A percentile compares a stretch with the other conserved stretches of the same genome.
Conservation (phyloP, 2,797 vertebrate species). For the Columba guinea region DNA sequence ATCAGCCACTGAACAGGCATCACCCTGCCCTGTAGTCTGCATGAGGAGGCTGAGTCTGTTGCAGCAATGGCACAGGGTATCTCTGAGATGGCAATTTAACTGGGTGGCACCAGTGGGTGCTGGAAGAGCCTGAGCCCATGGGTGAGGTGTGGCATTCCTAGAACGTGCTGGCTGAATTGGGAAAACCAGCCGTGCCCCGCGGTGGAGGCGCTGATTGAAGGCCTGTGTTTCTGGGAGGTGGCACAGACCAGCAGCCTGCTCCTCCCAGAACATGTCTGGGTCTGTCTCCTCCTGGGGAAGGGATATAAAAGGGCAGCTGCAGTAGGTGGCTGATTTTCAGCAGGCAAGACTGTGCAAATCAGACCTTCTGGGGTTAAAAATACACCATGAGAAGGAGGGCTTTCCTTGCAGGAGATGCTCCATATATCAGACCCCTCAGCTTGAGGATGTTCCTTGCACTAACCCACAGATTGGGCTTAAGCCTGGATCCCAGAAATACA, state of each 20-base stretch:
- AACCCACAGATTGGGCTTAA: background rate
- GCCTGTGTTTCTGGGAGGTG: conserved; percentile 1
- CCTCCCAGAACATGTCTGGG: conserved; percentile 57
- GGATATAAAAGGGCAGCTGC: conserved; percentile 26
- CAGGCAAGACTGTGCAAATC: background rate
- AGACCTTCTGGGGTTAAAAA: background rate
- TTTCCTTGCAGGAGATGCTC: background rate
- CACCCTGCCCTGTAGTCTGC: background rate
- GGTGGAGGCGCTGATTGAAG: background rate
- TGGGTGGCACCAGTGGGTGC: conserved; percentile 2
- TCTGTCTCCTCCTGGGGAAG: conserved; percentile 19
- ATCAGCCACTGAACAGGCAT: background rate
- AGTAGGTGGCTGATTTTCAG: background rate
- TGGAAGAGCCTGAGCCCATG: conserved; percentile 6
- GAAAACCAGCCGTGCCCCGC: conserved; percentile 21
- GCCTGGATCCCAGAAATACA: background rate
- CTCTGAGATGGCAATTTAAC: background rate
- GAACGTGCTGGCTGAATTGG: background rate
- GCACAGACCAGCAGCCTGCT: conserved; percentile 9
- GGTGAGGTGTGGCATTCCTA: conserved; percentile 22
- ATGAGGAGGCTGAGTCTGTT: background rate
- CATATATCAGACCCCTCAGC: background rate
- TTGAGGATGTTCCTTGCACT: background rate
- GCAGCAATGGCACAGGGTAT: background rate
- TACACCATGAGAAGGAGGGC: background rate